Base-by-base conservation (phyloP, 2,797 vertebrate genomes). In the Moxostoma hubbsi region DNA sequence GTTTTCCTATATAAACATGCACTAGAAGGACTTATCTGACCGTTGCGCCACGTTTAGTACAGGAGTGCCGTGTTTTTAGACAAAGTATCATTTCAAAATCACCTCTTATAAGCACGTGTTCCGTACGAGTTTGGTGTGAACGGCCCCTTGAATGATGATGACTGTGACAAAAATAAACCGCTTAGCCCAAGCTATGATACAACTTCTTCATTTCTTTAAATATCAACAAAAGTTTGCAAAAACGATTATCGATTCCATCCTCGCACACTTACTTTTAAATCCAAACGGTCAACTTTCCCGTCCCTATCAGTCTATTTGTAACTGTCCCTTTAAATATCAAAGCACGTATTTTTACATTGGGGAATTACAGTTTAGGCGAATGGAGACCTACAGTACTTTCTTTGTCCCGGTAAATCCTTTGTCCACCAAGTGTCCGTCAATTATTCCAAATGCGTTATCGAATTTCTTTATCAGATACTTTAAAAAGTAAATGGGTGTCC, bases 251-350 rank as follows among this genome's bases (percentile, higher is more conserved):
- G 62, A 46, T 2, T 46, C 36, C 2, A 7, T 53, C 46, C 7
- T 64, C 46, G 2, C 50, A 12, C 73, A 92, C 93, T 94, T 93
- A 94, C 93, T 90, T 91, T 59, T 86, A 92, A 66, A 67, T 86
- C 49, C 81, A 53, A 6, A 78, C 61, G 72, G 70, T 84, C 77
- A 78, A 73, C 16, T 63, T 80, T 64, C 54, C 47, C 61, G 12
- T 18, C 67, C 7, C 64, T 75, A 85, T 63, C 78, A 69, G 84
- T 64, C 73, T 68, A 84, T 87, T 91, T 50, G 79, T 80, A 84
- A 71, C 86, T 80, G 75, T 77, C 82, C 79, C 87, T 87, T 90
- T 88, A 87, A 86, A 88, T 54, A 49, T 12, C 6, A 66, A 88
- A 49, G 84, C 90, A 90, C 89, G 89, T 92, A 91, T 84, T 84